Evolutionary conservation across 2,888 invertebrate species (phyloP).

Genomic region (Calameuta idolon): DNA sequence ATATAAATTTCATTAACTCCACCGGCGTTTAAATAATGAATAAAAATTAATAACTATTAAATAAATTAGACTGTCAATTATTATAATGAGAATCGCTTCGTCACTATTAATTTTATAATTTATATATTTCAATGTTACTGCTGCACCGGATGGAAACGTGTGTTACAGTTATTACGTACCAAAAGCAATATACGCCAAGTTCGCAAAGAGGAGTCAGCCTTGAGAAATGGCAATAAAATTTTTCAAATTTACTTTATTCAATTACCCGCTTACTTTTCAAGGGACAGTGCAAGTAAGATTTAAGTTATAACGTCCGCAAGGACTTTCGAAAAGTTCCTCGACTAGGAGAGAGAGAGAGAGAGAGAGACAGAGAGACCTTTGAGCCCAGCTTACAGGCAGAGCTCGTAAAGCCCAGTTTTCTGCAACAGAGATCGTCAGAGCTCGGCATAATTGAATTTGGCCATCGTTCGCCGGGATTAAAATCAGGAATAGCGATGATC

Average conservation of each 20-base stretch:
- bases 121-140: not conserved
- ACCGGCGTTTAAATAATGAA: no score
- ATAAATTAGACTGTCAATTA: no score
- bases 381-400: conserved; percentile 11
- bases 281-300: not conserved
- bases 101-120: not conserved
- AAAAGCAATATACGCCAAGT: not conserved
- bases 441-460: conserved; percentile 40
- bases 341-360: not conserved
- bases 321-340: conserved; percentile 10
- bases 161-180: not conserved
- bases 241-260: not conserved
- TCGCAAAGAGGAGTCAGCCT: not conserved
- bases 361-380: not conserved
- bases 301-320: conserved; percentile 4
- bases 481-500: conserved; percentile 41
- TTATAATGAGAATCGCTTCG: no score
- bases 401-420: conserved; percentile 39
- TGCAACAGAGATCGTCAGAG: conserved; percentile 24
- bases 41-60: no score
- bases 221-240: not conserved
- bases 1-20: no score
- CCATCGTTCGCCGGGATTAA: conserved; percentile 40
- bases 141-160: not conserved
- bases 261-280: not conserved